phyloP scores from a whole-genome alignment of 2,113 vertebrate genomes.

The Bagarius yarrelli region DNA sequence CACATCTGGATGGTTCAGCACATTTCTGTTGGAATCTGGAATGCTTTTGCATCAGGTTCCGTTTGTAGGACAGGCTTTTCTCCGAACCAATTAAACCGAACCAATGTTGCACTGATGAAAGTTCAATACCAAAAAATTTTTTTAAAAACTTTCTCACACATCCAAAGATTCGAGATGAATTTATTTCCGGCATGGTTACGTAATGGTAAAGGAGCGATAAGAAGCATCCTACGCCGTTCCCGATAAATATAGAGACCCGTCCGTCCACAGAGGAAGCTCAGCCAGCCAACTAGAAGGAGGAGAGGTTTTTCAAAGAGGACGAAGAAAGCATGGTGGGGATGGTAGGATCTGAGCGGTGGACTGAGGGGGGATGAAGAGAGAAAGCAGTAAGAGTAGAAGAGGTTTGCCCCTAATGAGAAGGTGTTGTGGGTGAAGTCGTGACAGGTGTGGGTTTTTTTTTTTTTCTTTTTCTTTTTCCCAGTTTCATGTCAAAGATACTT shows the following conservation, averaged over 20 bases:
- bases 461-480: constrained; percentile 47
- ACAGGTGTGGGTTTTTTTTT: constrained; percentile 64
- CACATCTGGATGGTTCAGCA: no score
- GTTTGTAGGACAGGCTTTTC: no score
- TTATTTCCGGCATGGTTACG: background rate
- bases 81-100: no score
- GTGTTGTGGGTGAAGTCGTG: constrained; percentile 69
- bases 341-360: constrained; percentile 25
- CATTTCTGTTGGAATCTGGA: no score
- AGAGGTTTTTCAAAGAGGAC: constrained; percentile 22
- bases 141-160: background rate
- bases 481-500: constrained; percentile 54
- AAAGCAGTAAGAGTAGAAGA: constrained; percentile 44
- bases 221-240: constrained; percentile 4
- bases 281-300: constrained; percentile 16
- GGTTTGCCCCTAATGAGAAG: constrained; percentile 67
- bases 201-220: background rate
- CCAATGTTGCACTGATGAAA: no score
- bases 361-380: background rate
- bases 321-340: constrained; percentile 7
- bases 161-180: background rate
- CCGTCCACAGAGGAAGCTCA: constrained; percentile 11
- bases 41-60: no score
- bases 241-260: background rate
- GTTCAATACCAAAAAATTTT: background rate